Conservation (phyloP, 2,888 invertebrate genomes). For the Campoplex nolae region DNA sequence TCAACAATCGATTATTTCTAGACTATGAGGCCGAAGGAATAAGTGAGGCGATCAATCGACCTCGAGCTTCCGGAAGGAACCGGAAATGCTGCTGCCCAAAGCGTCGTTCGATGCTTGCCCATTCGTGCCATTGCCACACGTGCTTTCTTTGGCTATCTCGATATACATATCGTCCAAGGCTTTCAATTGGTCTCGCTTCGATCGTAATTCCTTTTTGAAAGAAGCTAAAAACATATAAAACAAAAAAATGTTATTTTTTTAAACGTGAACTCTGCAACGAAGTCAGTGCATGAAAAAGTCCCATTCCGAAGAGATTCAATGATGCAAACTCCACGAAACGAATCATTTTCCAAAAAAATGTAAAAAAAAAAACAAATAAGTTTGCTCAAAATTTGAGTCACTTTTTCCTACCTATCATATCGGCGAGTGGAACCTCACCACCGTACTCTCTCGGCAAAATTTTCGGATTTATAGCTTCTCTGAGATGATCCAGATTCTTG, state of each 20-base stretch:
- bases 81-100: conserved; percentile 87
- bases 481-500: conserved; percentile 90
- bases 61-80: conserved; percentile 93
- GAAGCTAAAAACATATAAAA: conserved; percentile 72
- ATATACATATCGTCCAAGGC: conserved; percentile 92
- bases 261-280: too few relatives aligned
- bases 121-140: conserved; percentile 86
- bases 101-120: conserved; percentile 85
- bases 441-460: conserved; percentile 95
- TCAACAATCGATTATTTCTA: conserved; percentile 15
- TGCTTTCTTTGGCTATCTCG: conserved; percentile 86
- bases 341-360: too few relatives aligned
- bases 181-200: conserved; percentile 88
- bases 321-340: too few relatives aligned
- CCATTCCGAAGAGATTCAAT: too few relatives aligned
- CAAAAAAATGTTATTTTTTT: background rate
- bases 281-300: too few relatives aligned
- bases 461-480: conserved; percentile 89
- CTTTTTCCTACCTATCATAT: conserved; percentile 90
- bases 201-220: conserved; percentile 88
- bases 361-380: too few relatives aligned
- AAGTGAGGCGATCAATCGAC: conserved; percentile 87
- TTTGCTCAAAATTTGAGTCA: background rate
- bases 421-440: conserved; percentile 91
- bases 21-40: background rate